Conservation (phyloP, 2,888 invertebrate genomes). For the Drosophila histrio region DNA sequence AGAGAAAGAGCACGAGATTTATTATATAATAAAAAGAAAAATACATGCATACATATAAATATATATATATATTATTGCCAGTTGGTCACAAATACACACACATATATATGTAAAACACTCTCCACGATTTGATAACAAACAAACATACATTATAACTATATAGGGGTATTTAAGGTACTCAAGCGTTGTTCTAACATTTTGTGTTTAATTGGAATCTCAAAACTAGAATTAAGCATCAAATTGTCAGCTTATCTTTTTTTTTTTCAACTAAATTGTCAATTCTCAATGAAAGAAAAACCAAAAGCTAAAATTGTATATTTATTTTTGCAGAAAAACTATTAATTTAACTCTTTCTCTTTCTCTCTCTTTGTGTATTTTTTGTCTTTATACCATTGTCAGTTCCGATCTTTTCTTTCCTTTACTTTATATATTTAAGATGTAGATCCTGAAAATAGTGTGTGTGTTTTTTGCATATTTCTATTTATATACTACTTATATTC, state of each 20-base stretch:
- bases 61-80: neutral
- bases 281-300: neutral
- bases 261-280: constrained; percentile 2
- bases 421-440: neutral
- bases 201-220: neutral
- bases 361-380: neutral
- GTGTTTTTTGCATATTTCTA: constrained; percentile 1
- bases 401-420: neutral
- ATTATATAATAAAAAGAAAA: too few species aligned
- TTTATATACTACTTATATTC: constrained; percentile 4
- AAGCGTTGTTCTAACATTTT: neutral
- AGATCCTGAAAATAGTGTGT: neutral
- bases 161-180: neutral
- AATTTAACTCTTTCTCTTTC: neutral
- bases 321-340: neutral
- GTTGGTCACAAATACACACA: constrained; percentile 7
- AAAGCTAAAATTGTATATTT: neutral
- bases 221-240: neutral
- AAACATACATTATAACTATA: too few species aligned
- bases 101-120: too few species aligned
- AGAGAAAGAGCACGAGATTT: neutral
- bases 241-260: neutral
- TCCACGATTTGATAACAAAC: too few species aligned
- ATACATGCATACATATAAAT: neutral
- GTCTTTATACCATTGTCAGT: neutral